Conservation (phyloP, 1,140 invertebrate genomes). For the Dinoponera quadriceps region DNA sequence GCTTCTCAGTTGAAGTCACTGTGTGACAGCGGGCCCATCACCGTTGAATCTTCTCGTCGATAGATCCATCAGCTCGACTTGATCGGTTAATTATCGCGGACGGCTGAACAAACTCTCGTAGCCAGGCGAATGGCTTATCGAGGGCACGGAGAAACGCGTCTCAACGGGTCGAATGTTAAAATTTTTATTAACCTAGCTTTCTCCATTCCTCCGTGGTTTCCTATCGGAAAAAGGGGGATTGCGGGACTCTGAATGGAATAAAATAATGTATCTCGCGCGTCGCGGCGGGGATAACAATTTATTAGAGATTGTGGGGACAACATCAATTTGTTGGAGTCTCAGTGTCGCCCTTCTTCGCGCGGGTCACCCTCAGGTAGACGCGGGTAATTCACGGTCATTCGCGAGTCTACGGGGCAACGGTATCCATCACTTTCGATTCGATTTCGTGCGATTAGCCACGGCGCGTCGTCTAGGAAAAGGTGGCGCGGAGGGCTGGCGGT, state of each 20-base stretch:
- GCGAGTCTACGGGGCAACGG: conserved; percentile 58
- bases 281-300: conserved; percentile 70
- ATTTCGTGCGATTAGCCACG: conserved; percentile 78
- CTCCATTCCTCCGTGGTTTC: neutral
- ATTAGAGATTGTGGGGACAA: conserved; percentile 76
- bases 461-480: conserved; percentile 44
- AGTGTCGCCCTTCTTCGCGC: conserved; percentile 42
- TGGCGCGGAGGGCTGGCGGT: conserved; percentile 32
- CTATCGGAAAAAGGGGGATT: neutral
- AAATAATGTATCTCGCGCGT: conserved; percentile 30
- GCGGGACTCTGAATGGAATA: conserved; percentile 26
- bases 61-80: too few relatives aligned
- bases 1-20: too few relatives aligned
- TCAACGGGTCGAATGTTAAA: neutral
- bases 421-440: conserved; percentile 78
- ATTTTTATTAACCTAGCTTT: conserved; percentile 21
- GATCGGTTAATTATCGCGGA: neutral
- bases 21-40: too few relatives aligned
- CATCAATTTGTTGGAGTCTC: conserved; percentile 74
- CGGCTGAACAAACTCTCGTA: neutral
- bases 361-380: conserved; percentile 41
- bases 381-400: conserved; percentile 72
- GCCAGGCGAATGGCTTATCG: neutral
- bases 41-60: too few relatives aligned
- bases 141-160: neutral